Base-by-base conservation (phyloP, 1,140 invertebrate genomes). In the Zaprionus camerounensis region DNA sequence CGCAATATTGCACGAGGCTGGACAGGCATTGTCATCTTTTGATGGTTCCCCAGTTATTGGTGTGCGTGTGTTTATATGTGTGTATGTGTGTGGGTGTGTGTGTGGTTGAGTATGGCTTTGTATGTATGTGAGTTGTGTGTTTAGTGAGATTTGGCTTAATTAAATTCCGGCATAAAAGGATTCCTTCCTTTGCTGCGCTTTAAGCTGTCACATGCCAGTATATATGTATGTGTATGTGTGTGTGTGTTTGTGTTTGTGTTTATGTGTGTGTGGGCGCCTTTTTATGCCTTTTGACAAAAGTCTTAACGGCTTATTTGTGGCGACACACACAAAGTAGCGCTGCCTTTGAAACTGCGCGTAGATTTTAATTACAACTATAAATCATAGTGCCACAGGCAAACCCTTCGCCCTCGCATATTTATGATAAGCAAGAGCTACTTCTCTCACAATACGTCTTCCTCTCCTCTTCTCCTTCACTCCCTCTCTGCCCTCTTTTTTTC, bases 361-460 rank as follows among this genome's bases (percentile, higher is more conserved):
- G 83, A 88, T 88, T 87, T 87, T 87, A 87, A 87, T 87, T 87
- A 78, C 83, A 81, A 81, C 83, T 83, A 87, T 87, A 87, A 87
- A 87, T 87, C 83, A 87, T 80, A 80, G 77, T 26, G 24, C 28
- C 44, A 51, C 62, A 46, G 24, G 53, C 57, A 44, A 74, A 34
- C 51, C 64, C 36, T 26, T 51, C 55, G 22, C 11, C 20, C 20
- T 26, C 24, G 24, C 34, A 17, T 53, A 44, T 62, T 76, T 78
- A 75, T 71, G 41, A 38, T 44, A 62, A 38, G 17, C 46, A 61
- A n/a, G 62, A 58, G 34, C 53, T 5, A 4, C 2, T 26, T n/a
- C 56, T 24, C 49, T 24, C 49, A 9, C 17, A 24, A 24, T 24
- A 28, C 28, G 6, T 28, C 28, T 51, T n/a, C 4, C 17, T 51